Conservation (phyloP, 1,140 invertebrate species). For the Caligus rogercresseyi region DNA sequence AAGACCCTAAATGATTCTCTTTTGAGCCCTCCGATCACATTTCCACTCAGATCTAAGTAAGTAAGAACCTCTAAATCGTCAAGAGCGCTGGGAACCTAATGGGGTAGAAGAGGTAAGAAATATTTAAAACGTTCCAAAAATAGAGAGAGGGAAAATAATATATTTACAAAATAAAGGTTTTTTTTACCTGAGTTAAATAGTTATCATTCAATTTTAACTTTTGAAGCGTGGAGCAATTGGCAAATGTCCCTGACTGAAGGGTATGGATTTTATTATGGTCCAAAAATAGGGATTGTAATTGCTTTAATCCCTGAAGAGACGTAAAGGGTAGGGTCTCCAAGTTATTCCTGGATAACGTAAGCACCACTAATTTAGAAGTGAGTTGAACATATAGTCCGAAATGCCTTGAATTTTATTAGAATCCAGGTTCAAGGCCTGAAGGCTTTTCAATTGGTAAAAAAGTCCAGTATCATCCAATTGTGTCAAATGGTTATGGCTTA, state of each 20-base stretch:
- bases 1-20: slow-evolving; percentile 48
- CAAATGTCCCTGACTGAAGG: slow-evolving; percentile 51
- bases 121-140: no score
- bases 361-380: slow-evolving; percentile 52
- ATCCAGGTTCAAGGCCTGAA: slow-evolving; percentile 9
- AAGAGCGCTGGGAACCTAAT: slow-evolving; percentile 7
- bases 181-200: slow-evolving; percentile 48
- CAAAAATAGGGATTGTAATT: slow-evolving; percentile 49
- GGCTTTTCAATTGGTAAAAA: not conserved
- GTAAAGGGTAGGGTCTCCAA: slow-evolving; percentile 33
- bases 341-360: slow-evolving; percentile 53
- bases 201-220: slow-evolving; percentile 73
- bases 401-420: slow-evolving; percentile 52
- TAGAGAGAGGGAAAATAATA: no score
- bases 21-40: slow-evolving; percentile 10
- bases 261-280: slow-evolving; percentile 51
- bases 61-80: not conserved
- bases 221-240: slow-evolving; percentile 56
- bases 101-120: not conserved
- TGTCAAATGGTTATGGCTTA: not conserved
- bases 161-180: no score
- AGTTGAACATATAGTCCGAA: slow-evolving; percentile 48
- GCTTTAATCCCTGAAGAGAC: slow-evolving; percentile 49
- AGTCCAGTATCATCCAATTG: not conserved
- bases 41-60: slow-evolving; percentile 3